Conservation (phyloP, 2,797 vertebrate genomes). For the Caiman crocodilus region DNA sequence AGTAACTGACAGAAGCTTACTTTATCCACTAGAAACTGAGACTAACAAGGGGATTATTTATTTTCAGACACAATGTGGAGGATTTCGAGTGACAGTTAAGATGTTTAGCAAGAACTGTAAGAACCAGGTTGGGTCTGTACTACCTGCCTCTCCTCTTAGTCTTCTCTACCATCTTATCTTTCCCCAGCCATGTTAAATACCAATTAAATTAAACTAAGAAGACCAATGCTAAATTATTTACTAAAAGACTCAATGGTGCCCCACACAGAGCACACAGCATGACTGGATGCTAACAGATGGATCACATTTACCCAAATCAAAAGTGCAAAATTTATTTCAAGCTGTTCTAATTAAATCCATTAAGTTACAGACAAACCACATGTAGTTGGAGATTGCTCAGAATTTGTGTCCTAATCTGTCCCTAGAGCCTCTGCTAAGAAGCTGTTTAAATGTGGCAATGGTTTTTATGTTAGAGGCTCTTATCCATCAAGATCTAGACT, state of each 20-base stretch:
- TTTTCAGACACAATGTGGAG: background rate
- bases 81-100: background rate
- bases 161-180: background rate
- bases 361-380: background rate
- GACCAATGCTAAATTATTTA: background rate
- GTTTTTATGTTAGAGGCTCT: background rate
- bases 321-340: background rate
- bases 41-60: background rate
- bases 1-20: background rate
- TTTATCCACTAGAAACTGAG: background rate
- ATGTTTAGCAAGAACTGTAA: slow-evolving; percentile 5
- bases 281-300: background rate
- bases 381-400: background rate
- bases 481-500: background rate
- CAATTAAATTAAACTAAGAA: background rate
- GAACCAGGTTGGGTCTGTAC: background rate
- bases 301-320: background rate
- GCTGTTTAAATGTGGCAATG: background rate
- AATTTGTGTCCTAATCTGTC: background rate
- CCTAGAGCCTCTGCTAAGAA: background rate
- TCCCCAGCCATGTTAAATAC: accelerated
- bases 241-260: background rate
- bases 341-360: background rate
- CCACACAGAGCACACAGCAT: background rate
- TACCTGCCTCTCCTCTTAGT: background rate